phyloP scores from a whole-genome alignment of 2,797 vertebrate species.

The Heliangelus exortis region DNA sequence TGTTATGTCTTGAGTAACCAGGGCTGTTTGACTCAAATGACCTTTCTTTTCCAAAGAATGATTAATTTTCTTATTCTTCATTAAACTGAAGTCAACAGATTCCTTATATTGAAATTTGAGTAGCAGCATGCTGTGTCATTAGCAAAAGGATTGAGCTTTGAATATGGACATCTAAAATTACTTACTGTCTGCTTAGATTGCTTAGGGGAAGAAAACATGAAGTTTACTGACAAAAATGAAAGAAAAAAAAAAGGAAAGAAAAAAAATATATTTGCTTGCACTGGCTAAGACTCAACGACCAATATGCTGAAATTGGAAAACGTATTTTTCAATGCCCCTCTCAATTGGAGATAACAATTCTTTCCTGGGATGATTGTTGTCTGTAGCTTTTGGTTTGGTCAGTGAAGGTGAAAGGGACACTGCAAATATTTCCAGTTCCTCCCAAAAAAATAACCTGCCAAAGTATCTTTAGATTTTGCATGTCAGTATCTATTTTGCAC shows the following conservation, averaged over 20 bases:
- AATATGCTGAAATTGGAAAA: background rate
- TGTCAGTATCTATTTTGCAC: background rate
- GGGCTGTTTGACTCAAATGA: background rate
- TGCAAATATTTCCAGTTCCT: background rate
- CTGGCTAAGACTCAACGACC: background rate
- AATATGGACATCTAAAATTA: constrained; percentile 23
- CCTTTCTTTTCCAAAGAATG: background rate
- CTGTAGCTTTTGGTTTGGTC: background rate
- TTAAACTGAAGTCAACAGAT: background rate
- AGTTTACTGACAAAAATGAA: background rate
- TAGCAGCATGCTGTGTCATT: background rate
- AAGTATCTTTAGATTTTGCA: background rate
- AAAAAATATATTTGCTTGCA: background rate
- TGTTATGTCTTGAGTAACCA: background rate
- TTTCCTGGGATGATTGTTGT: background rate
- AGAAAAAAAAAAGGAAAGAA: too few relatives aligned
- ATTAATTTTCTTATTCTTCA: background rate
- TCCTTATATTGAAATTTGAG: background rate
- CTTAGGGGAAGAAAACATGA: background rate
- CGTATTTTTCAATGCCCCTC: accelerated
- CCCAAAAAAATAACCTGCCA: background rate
- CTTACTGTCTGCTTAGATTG: background rate
- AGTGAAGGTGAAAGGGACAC: background rate
- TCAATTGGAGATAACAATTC: background rate
- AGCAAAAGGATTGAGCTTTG: background rate